Percentiles rank a stretch among this genome's conserved stretches.
phyloP scores from a whole-genome alignment of 2,113 vertebrate species.

The Mormyrus lacerda region DNA sequence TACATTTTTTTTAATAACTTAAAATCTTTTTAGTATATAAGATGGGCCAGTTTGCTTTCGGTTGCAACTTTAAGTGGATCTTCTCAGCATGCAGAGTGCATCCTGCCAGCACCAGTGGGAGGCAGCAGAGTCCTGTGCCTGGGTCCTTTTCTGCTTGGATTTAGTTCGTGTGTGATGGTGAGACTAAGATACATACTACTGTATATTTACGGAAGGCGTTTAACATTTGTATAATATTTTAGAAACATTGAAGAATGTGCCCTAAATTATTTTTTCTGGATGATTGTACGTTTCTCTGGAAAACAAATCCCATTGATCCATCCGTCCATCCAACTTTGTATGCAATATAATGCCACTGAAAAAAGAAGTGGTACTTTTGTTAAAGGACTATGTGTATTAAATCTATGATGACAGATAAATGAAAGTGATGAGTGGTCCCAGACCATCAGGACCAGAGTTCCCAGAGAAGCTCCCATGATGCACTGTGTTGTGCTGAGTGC shows the following conservation, averaged over 20 bases:
- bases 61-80: not conserved
- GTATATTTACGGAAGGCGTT: not conserved
- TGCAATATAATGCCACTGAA: not conserved
- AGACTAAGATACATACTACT: not conserved
- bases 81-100: not conserved
- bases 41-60: not conserved
- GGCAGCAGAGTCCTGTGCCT: constrained; percentile 10
- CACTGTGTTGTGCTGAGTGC: not conserved
- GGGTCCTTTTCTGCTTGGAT: not conserved
- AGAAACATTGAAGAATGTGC: not conserved
- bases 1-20: not conserved
- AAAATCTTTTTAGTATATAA: not conserved
- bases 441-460: not conserved
- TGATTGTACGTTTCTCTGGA: not conserved
- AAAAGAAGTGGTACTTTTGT: not conserved
- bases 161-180: not conserved
- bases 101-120: constrained; percentile 4
- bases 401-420: not conserved
- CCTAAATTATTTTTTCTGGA: not conserved
- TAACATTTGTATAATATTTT: not conserved
- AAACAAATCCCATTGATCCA: not conserved
- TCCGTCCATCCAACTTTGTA: not conserved
- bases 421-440: not conserved
- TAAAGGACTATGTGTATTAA: not conserved
- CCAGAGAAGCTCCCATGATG: not conserved